Base-by-base conservation (phyloP, 2,113 vertebrate species). In the Chaenogobius annularis region DNA sequence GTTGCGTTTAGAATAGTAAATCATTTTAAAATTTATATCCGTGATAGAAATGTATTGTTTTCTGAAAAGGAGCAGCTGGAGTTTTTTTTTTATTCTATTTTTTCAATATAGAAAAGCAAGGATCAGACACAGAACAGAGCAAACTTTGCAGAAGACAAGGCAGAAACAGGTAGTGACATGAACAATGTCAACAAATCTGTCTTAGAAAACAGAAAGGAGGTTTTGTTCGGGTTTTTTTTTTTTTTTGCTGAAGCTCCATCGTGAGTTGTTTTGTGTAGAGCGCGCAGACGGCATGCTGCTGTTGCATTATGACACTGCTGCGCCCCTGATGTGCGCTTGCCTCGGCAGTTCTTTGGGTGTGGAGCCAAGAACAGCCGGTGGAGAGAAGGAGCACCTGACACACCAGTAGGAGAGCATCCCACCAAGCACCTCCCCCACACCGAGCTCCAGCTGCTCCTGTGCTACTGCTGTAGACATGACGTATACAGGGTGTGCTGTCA, bases 331-430 rank as follows among this genome's bases (percentile, higher is more conserved):
- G 54, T 66, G 67, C 26, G 12, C 61, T 74, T 62, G 73, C 70
- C 75, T 47, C 66, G 26, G 50, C 37, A 73, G 67, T 69, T 74
- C 79, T 79, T 74, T 73, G 75, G 58, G 58, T 72, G 58, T 82
- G 64, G 69, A 79, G 58, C 69, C 61, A 74, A 26, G 69, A 84
- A 83, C 79, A 90, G 79, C 84, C 85, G 83, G 74, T 73, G 20
- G 64, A 84, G 68, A 62, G 69, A 70, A 70, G 44, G 44, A 61
- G 70, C 76, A 83, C 84, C 83, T 88, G 85, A 88, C 81, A 81
- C 62, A 52, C 80, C 76, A 82, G 82, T 79, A 78, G 81, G 81
- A 84, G 74, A 75, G 77, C 71, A 52, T 52, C 64, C 48, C 74
- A 62, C 62, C 14, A 43, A 35, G 67, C 56, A 66, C 64, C 31